Base-by-base conservation (phyloP, 2,888 invertebrate species). In the Eucera pruinosa region DNA sequence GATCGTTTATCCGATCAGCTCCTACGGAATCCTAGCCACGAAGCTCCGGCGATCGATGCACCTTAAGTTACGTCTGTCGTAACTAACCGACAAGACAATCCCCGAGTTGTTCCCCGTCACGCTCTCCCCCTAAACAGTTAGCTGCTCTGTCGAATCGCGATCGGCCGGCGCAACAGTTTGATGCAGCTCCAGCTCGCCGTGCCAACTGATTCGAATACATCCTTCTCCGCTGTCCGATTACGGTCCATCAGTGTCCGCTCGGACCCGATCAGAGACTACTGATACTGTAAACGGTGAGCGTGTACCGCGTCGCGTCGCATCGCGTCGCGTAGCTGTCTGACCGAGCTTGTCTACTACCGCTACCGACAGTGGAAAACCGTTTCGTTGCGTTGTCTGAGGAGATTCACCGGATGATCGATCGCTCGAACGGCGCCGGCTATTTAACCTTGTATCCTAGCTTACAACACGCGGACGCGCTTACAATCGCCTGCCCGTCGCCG, bases 221-320 rank as follows among this genome's bases (percentile, higher is more conserved):
- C 60, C 77, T 76, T 43, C 66, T 60, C 54, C 36, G 60, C 64
- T 69, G 64, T 76, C 78, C 54, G 77, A 77, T 77, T 75, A 76
- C 48, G 68, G 69, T 45, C 45, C 39, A 48, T 74, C 67, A 47
- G 54, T 61, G 78, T 61, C 77, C 55, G 60, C 18, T 39, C 55
- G 11, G n/a, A 57, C 43, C n/a, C 48, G 77, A 69, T 76, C 60
- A 18, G 33, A 77, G 43, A 36, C 60, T 25, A 58, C 45, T 36
- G 77, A 76, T 78, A 78, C 64, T 36, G 45, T 33, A 30, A 48
- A 67, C 45, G 20, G 11, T n/a, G 9, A 18, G 33, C 20, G 23
- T 23, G 13, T 2, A 5, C 9, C 36, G 33, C 13, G n/a, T n/a
- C n/a, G n/a, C n/a, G n/a, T n/a, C n/a, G n/a, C n/a, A n/a, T n/a